Evolutionary conservation across 2,888 invertebrate genomes (phyloP).

Genomic region (Melangyna quadrimaculata): DNA sequence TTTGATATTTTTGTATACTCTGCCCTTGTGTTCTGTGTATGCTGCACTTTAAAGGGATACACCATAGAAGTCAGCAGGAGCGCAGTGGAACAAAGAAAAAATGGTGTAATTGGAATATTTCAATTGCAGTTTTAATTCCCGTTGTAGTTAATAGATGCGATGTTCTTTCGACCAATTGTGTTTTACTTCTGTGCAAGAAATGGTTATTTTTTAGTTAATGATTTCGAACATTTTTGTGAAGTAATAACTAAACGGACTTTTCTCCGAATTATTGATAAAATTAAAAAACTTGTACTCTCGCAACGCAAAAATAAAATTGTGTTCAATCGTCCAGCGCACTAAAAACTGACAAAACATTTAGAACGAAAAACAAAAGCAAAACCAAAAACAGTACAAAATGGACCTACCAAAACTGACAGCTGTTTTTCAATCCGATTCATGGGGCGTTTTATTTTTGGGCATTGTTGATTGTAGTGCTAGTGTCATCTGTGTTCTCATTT

Average conservation of each 20-base stretch:
- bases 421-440: neutral
- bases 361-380: slow-evolving; percentile 46
- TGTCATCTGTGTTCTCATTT: neutral
- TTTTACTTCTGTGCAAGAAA: slow-evolving; percentile 4
- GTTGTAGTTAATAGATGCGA: slow-evolving; percentile 18
- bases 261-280: slow-evolving; percentile 3
- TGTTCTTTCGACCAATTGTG: slow-evolving; percentile 18
- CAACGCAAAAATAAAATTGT: slow-evolving; percentile 37
- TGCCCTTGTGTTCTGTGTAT: neutral
- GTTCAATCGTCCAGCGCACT: slow-evolving; percentile 58
- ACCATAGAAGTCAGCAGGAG: slow-evolving; percentile 15
- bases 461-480: neutral
- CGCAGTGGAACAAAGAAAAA: slow-evolving; percentile 62
- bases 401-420: slow-evolving; percentile 30
- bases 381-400: slow-evolving; percentile 8
- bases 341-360: slow-evolving; percentile 57
- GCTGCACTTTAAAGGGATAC: slow-evolving; percentile 34
- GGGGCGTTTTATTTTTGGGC: neutral
- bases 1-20: slow-evolving; percentile 4
- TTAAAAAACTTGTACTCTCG: slow-evolving; percentile 14
- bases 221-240: slow-evolving; percentile 26
- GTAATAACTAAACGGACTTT: slow-evolving; percentile 1
- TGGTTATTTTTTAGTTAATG: slow-evolving; percentile 14
- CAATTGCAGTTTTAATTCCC: slow-evolving; percentile 19
- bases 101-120: slow-evolving; percentile 27